These are phyloP conservation scores for Chaetura pelagica DNA, from an alignment of 2,113 vertebrate genomes.

Conservation along the genomic window DNA sequence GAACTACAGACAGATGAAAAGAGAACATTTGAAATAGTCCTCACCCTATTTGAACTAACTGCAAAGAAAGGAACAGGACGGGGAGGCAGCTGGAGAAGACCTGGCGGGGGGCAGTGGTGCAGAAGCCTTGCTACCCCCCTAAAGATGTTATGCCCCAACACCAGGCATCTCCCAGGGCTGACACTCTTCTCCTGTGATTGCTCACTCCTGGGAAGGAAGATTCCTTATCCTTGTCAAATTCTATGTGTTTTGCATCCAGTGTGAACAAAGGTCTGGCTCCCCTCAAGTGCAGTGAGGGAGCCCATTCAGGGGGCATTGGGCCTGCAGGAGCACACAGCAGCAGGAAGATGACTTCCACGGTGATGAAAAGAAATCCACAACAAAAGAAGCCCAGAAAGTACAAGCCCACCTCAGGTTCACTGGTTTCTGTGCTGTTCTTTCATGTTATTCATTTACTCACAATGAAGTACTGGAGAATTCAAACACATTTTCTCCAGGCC, in stretches of 20 bases:
- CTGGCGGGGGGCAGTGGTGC: background rate
- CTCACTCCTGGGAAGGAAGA: background rate
- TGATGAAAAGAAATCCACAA: constrained; percentile 30
- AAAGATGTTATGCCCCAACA: background rate
- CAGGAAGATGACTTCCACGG: background rate
- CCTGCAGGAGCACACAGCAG: background rate
- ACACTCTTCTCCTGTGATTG: background rate
- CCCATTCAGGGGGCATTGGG: background rate
- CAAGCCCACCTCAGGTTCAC: constrained; percentile 46
- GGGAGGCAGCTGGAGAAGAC: background rate
- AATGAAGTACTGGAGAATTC: background rate
- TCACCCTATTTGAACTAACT: background rate
- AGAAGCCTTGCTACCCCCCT: background rate
- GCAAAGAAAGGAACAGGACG: background rate
- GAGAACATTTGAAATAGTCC: background rate
- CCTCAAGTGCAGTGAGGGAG: background rate
- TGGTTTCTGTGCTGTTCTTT: background rate
- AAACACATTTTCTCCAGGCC: background rate
- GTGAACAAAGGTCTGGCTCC: background rate
- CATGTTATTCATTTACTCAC: background rate
- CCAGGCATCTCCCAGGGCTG: background rate
- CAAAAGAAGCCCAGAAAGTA: constrained; percentile 49
- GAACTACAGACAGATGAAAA: background rate
- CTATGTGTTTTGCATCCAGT: background rate
- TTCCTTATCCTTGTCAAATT: background rate